Conservation (phyloP, 1,140 invertebrate species). For the Brachionus paranguensis region DNA sequence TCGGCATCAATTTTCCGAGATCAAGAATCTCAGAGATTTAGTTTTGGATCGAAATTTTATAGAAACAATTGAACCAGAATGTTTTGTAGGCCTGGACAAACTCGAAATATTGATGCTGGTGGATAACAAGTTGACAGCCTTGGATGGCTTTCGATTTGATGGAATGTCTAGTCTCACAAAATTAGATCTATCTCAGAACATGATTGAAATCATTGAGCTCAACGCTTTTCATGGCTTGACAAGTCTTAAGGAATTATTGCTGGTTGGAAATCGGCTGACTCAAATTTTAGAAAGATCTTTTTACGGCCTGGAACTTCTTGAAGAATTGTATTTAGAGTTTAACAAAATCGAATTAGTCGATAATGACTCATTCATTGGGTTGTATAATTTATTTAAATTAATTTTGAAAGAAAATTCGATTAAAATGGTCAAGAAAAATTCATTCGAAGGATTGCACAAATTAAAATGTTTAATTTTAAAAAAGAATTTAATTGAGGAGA, state of each 20-base stretch:
- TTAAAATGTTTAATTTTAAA: constrained; percentile 14
- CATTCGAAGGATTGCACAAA: not conserved
- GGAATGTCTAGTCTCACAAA: not conserved
- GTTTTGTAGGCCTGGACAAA: not conserved
- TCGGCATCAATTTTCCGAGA: not conserved
- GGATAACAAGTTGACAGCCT: not conserved
- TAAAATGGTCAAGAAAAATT: not conserved
- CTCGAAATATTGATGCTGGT: not conserved
- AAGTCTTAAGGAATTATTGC: not conserved
- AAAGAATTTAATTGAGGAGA: not conserved
- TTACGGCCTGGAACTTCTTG: not conserved
- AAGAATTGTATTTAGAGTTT: not conserved
- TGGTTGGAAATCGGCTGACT: not conserved
- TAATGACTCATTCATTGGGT: not conserved
- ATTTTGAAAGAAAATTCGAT: constrained; percentile 8
- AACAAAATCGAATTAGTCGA: not conserved
- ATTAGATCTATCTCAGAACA: not conserved
- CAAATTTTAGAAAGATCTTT: not conserved
- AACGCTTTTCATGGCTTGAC: not conserved
- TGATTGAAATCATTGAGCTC: not conserved
- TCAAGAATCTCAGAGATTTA: not conserved
- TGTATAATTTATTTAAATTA: not conserved
- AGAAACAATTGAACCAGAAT: not conserved
- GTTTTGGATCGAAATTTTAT: not conserved
- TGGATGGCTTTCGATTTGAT: not conserved